Base-by-base conservation (phyloP, 53 echinoderm and acorn worm genomes). In the Stichopus horrens region DNA sequence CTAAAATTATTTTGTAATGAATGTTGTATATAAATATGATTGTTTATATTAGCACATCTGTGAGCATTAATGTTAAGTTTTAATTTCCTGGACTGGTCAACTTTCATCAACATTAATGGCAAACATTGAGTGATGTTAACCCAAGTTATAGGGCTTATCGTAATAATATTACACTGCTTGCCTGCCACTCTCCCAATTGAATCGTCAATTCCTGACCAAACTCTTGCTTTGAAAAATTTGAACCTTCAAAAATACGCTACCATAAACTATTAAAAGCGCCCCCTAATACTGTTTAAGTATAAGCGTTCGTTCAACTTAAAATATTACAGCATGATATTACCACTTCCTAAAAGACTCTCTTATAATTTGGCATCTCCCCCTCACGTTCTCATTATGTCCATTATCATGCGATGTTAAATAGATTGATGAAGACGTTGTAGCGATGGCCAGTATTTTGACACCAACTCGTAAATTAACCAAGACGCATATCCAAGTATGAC, bases 311-410 rank as follows among this genome's bases (percentile, higher is more conserved):
- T 4, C 53, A 53, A 19, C 55, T 51, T 79, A 52, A 79, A 79
- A 79, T 79, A 79, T 79, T 79, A 79, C 55, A 53, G 18, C 79
- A 54, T 55, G 56, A n/a, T 79, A 0, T 79, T 51, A 79, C 54
- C 79, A 53, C 54, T 79, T 77, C 13, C 52, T 37, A 37, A 37
- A 37, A 37, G 37, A 37, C 37, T 37, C 37, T 37, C 37, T 37
- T 37, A 1, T 37, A 37, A 37, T 37, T 37, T 37, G 2, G 37
- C 37, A 37, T 37, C 55, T 54, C 0, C 19, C 55, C 56, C 18
- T 79, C 53, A 13, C 63, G 10, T 63, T 59, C 59, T 59, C 59
- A 9, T 59, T 63, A 63, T 10, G 63, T 63, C 0, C 10, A 10
- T 7, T 13, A 13, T 63, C 11, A 63, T 63, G 11, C 7, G 63